phyloP scores from a whole-genome alignment of 2,888 invertebrate species.

The Amphipyra berbera region DNA sequence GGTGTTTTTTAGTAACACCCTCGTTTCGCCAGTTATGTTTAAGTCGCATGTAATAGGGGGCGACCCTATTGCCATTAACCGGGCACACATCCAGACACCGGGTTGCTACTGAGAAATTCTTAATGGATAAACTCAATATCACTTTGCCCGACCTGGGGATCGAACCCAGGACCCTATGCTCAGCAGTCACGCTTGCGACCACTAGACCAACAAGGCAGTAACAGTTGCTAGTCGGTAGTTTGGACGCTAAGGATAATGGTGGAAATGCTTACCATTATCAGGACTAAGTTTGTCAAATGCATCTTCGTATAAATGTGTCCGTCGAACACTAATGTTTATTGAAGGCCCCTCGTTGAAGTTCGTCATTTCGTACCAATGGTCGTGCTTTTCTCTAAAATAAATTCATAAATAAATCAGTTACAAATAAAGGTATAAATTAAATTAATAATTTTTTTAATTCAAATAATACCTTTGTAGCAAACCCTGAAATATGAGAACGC shows the following conservation, averaged over 20 bases:
- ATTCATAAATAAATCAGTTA: neutral
- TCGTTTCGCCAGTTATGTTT: too few relatives aligned
- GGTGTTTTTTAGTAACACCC: too few relatives aligned
- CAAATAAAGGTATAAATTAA: neutral
- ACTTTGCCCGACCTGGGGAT: too few relatives aligned
- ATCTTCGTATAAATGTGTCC: conserved; percentile 99
- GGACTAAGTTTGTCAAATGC: conserved; percentile 97
- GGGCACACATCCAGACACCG: too few relatives aligned
- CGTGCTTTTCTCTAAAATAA: conserved; percentile 90
- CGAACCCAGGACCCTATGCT: too few relatives aligned
- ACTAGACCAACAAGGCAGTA: too few relatives aligned
- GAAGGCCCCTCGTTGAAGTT: conserved; percentile 94
- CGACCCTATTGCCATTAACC: too few relatives aligned
- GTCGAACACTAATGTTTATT: conserved; percentile 93
- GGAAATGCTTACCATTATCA: conserved; percentile 93
- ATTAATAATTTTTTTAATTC: conserved; percentile 1
- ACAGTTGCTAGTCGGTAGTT: too few relatives aligned
- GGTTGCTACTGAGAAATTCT: too few relatives aligned
- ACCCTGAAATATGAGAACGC: conserved; percentile 96
- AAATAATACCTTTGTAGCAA: conserved; percentile 87
- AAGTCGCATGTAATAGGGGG: too few relatives aligned
- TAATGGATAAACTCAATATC: too few relatives aligned
- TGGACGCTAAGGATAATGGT: neutral
- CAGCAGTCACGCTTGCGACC: too few relatives aligned
- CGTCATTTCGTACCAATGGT: conserved; percentile 93